Percentiles rank a stretch among this genome's conserved stretches.
Evolutionary conservation across 2,888 invertebrate species (phyloP).

Genomic region (Agapostemon virescens): DNA sequence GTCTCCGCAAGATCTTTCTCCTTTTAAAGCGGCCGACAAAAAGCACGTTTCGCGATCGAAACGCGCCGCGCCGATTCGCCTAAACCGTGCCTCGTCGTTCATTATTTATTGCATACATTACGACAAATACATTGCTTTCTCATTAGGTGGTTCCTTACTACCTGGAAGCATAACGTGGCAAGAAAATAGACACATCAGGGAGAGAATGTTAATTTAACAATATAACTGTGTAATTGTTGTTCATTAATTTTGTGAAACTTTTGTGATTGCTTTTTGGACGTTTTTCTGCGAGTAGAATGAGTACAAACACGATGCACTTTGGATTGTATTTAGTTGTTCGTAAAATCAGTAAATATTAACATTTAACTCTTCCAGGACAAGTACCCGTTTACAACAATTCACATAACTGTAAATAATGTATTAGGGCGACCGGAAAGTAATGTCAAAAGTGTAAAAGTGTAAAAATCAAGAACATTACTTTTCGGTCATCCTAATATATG

Average conservation of each 20-base stretch:
- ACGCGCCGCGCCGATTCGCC: background rate
- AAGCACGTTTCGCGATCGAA: background rate
- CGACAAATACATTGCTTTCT: too few species aligned
- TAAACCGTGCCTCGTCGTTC: background rate
- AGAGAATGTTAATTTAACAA: background rate
- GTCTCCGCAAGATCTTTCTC: conserved; percentile 16
- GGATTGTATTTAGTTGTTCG: background rate
- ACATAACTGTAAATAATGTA: too few species aligned
- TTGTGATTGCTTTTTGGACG: background rate
- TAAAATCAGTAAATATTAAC: too few species aligned
- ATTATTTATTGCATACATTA: background rate
- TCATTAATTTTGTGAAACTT: background rate
- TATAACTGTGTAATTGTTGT: background rate
- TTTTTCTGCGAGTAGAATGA: background rate
- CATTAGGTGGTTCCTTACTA: background rate
- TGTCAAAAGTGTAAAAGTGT: too few species aligned
- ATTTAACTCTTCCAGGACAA: too few species aligned
- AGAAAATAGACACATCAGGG: too few species aligned
- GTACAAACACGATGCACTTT: background rate
- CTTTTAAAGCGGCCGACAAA: conserved; percentile 19
- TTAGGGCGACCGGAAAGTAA: too few species aligned
- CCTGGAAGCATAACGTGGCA: too few species aligned
- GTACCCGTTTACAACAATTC: too few species aligned
- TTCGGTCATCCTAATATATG: too few species aligned
- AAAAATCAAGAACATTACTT: too few species aligned